These are phyloP conservation scores for Sciurus niger DNA, from an alignment of 2,113 vertebrate species.

Conservation along the genomic window DNA sequence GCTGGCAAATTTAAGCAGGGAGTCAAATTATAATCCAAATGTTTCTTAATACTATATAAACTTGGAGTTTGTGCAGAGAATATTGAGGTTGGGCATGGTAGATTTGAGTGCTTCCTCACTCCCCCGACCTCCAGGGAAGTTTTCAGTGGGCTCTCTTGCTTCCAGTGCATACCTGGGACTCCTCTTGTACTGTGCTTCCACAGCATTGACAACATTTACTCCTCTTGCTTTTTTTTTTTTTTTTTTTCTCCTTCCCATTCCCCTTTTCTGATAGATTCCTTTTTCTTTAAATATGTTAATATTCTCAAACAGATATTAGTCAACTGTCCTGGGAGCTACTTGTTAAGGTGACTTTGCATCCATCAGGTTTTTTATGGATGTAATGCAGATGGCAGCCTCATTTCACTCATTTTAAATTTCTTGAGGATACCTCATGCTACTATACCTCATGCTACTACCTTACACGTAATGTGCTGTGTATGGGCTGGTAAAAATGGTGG, in stretches of 20 bases:
- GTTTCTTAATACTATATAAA: conserved; percentile 23
- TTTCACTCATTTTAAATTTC: conserved; percentile 59
- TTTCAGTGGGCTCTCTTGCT: not conserved
- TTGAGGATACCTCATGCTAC: not conserved
- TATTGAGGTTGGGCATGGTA: not conserved
- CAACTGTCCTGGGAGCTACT: conserved; percentile 64
- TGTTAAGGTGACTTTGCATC: conserved; percentile 72
- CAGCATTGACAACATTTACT: not conserved
- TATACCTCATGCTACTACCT: not conserved
- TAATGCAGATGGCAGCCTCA: conserved; percentile 63
- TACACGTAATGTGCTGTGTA: not conserved
- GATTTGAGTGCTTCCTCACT: not conserved
- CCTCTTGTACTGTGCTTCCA: not conserved
- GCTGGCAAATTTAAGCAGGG: conserved; percentile 1
- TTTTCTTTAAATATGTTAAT: conserved; percentile 57
- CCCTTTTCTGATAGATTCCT: conserved; percentile 8
- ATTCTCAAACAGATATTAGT: conserved; percentile 63
- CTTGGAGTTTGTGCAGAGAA: conserved; percentile 24
- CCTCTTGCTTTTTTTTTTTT: not conserved
- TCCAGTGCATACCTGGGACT: not conserved
- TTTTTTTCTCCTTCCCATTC: not conserved
- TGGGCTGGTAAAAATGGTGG: not conserved
- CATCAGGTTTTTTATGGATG: conserved; percentile 12
- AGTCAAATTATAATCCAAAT: conserved; percentile 10
- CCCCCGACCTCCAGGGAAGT: not conserved